Base-by-base conservation (phyloP, 2,888 invertebrate genomes). In the Pseudanteris insignis region DNA sequence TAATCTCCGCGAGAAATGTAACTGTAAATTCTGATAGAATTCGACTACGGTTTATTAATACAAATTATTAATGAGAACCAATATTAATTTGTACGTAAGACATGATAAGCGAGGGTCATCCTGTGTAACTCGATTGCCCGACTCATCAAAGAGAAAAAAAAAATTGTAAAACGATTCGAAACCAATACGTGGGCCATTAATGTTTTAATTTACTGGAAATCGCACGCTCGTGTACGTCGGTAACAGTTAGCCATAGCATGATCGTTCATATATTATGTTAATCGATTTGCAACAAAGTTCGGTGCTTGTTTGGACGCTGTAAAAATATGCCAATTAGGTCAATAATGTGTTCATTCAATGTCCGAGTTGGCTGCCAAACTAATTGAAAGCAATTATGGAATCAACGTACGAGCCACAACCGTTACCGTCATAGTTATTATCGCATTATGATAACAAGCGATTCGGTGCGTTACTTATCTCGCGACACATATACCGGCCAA, bases 341-440 rank as follows among this genome's bases (percentile, higher is more conserved):
- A 34, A 51, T 44, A 50, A 44, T 44, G 38, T 29, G 41, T 38
- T 41, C 37, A 15, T 38, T 44, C 50, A 34, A 43, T 50, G 50
- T 25, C 33, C 34, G 21, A 37, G 25, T 24, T 13, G 33, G 12
- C 36, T 33, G 18, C 10, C n/a, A 28, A 41, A 28, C 44, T 58
- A 58, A 58, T 58, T 58, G 50, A 58, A 51, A 40, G 11, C 50
- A 58, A 58, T 58, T 58, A 58, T 34, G 25, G 38, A 58, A 40
- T 58, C 46, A 46, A 38, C 30, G 34, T 58, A 50, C 34, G 26
- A 38, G 25, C n/a, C 29, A 21, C 29, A 40, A 58, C 50, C 44
- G 50, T 58, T 46, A 51, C 13, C 13, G 10, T 11, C 12, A 29
- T 21, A 41, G 24, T 41, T 36, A 30, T 25, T 18, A 47, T 48